Conservation (phyloP, 2,113 vertebrate genomes). For the Brachionichthys hirsutus region DNA sequence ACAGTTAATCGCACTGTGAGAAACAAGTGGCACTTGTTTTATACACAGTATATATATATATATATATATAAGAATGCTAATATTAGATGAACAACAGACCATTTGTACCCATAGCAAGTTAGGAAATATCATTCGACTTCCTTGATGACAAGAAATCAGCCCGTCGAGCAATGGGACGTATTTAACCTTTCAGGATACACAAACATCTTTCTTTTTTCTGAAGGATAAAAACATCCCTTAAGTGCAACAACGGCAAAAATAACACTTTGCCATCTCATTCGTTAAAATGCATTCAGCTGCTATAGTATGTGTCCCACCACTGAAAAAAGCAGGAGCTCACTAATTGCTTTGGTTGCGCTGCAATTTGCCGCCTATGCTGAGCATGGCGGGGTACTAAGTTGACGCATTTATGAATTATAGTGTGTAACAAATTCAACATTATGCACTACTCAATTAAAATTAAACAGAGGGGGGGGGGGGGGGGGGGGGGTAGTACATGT, state of each 20-base stretch:
- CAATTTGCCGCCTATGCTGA: constrained; percentile 40
- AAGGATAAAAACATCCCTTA: constrained; percentile 32
- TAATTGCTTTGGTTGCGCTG: constrained; percentile 57
- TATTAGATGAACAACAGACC: constrained; percentile 31
- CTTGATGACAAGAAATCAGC: constrained; percentile 45
- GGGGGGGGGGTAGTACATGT: constrained; percentile 15
- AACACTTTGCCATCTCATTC: constrained; percentile 24
- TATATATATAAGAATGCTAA: constrained; percentile 26
- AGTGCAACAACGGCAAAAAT: constrained; percentile 36
- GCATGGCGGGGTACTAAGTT: constrained; percentile 35
- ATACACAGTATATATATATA: too few relatives aligned
- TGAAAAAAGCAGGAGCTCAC: constrained; percentile 48
- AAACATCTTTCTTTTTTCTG: constrained; percentile 23
- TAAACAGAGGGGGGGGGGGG: constrained; percentile 43
- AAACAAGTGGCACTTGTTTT: constrained; percentile 7
- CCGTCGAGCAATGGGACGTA: constrained; percentile 26
- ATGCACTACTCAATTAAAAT: constrained; percentile 65
- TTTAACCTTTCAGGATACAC: constrained; percentile 34
- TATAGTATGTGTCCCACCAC: constrained; percentile 36
- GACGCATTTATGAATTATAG: constrained; percentile 58
- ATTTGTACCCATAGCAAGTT: constrained; percentile 44
- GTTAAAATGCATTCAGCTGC: constrained; percentile 40
- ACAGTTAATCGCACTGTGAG: constrained; percentile 23
- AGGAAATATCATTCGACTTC: constrained; percentile 30
- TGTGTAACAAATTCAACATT: constrained; percentile 69